These are phyloP conservation scores for Trididemnum clinides DNA, from an alignment of 23 tunicate genomes.

Conservation along the genomic window DNA sequence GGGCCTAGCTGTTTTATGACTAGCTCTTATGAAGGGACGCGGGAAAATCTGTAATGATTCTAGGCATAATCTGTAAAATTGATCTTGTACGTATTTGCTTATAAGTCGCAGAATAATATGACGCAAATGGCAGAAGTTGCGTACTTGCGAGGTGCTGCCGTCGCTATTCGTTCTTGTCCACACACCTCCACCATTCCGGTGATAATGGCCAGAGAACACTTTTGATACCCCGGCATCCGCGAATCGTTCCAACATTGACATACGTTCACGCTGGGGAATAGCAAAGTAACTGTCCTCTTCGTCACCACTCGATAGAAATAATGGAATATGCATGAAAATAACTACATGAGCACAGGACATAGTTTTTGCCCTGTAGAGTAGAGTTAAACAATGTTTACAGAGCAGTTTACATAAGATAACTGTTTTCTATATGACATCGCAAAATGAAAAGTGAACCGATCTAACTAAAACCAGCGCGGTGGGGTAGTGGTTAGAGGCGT, in stretches of 20 bases:
- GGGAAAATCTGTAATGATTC: too few relatives aligned
- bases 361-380: conserved; percentile 37
- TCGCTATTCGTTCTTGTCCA: conserved; percentile 44
- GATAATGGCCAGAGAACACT: conserved; percentile 87
- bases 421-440: too few relatives aligned
- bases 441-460: too few relatives aligned
- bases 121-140: too few relatives aligned
- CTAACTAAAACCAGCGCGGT: too few relatives aligned
- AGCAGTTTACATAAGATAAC: too few relatives aligned
- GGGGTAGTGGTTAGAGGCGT: too few relatives aligned
- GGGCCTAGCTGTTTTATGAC: too few relatives aligned
- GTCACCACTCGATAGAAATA: conserved; percentile 54
- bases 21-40: too few relatives aligned
- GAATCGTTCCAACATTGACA: conserved; percentile 36
- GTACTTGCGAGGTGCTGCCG: conserved; percentile 9
- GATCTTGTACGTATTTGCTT: too few relatives aligned
- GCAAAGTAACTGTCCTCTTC: conserved; percentile 71
- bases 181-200: conserved; percentile 78
- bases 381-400: background rate
- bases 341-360: conserved; percentile 25
- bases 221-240: conserved; percentile 73
- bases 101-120: too few relatives aligned
- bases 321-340: conserved; percentile 92
- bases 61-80: too few relatives aligned
- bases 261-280: conserved; percentile 43